Conservation (phyloP, 2,888 invertebrate species). For the Epistrophe grossulariae region DNA sequence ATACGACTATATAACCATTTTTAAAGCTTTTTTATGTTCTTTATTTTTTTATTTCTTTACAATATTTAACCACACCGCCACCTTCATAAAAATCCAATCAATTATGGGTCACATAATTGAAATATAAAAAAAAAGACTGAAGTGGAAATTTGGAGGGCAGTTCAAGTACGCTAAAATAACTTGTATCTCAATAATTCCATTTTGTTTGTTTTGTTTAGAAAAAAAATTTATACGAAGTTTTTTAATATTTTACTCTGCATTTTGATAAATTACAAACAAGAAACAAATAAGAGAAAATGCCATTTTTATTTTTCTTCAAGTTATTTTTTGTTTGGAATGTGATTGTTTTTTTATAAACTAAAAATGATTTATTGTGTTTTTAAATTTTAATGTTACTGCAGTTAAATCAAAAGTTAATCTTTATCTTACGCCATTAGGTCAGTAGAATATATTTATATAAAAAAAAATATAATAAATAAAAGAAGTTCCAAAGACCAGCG, state of each 20-base stretch:
- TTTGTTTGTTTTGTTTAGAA: constrained; percentile 39
- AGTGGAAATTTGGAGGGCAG: constrained; percentile 91
- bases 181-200: constrained; percentile 27
- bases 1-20: constrained; percentile 19
- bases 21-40: constrained; percentile 24
- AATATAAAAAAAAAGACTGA: constrained; percentile 80
- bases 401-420: constrained; percentile 49
- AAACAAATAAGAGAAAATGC: constrained; percentile 7
- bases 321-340: constrained; percentile 45
- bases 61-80: constrained; percentile 37
- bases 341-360: constrained; percentile 32
- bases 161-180: constrained; percentile 88
- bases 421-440: constrained; percentile 43
- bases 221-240: constrained; percentile 11
- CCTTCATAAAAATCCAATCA: constrained; percentile 59
- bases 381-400: constrained; percentile 41
- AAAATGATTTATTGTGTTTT: constrained; percentile 33
- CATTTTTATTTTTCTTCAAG: constrained; percentile 14
- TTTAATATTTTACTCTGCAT: constrained; percentile 22
- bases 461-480: background rate
- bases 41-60: constrained; percentile 42
- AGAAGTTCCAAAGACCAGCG: constrained; percentile 7
- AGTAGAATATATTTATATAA: constrained; percentile 17
- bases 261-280: constrained; percentile 23
- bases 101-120: constrained; percentile 54